These are phyloP conservation scores for Dryoscopus gambensis DNA, from an alignment of 2,113 vertebrate genomes.

Conservation along the genomic window DNA sequence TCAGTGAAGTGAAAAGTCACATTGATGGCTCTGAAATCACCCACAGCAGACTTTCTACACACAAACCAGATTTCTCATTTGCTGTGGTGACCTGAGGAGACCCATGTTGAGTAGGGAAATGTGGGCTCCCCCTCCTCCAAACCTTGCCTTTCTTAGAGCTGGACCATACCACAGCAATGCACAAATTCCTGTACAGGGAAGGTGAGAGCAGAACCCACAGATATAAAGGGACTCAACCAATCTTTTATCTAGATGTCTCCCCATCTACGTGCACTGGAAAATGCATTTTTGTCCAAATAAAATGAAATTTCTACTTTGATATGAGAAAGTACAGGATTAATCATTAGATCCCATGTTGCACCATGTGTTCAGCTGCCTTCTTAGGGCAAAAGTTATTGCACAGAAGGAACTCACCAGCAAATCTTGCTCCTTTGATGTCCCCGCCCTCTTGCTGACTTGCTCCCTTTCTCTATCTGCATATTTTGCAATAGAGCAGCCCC, in stretches of 20 bases:
- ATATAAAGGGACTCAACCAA: background rate
- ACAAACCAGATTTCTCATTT: background rate
- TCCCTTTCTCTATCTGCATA: conserved; percentile 1
- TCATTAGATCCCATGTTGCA: background rate
- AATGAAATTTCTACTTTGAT: background rate
- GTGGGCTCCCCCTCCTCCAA: background rate
- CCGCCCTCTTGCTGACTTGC: background rate
- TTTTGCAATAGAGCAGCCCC: conserved; percentile 1
- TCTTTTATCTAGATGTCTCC: background rate
- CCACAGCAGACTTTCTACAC: background rate
- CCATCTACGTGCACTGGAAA: background rate
- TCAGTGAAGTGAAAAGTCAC: background rate
- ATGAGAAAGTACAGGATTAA: background rate
- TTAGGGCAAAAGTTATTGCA: background rate
- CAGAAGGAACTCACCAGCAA: background rate
- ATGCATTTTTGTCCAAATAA: background rate
- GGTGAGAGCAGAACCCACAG: background rate
- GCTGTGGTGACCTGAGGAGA: background rate
- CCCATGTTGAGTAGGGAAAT: accelerated
- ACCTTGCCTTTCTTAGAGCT: background rate
- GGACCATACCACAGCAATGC: background rate
- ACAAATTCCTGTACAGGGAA: background rate
- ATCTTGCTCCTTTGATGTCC: background rate
- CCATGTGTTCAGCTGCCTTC: background rate
- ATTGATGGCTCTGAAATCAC: background rate